Percentiles rank a stretch among this genome's conserved stretches.
phyloP scores from a whole-genome alignment of 2,888 invertebrate genomes.

The Stenichneumon culpator region DNA sequence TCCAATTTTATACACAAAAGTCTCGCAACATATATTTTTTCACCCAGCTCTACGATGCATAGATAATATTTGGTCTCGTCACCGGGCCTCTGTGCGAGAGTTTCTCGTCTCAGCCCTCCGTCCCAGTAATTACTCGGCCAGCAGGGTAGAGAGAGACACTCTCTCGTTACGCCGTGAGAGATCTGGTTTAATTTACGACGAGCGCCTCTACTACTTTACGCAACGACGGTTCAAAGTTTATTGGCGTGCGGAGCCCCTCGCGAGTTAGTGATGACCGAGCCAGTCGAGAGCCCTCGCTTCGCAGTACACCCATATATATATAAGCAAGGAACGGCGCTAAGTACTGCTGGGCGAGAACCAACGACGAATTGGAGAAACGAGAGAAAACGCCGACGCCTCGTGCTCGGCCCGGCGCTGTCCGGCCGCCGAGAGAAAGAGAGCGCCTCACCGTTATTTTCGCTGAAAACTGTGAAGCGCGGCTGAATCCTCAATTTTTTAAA shows the following conservation, averaged over 20 bases:
- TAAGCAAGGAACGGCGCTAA: constrained; percentile 22
- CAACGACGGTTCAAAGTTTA: constrained; percentile 70
- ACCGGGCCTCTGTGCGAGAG: constrained; percentile 12
- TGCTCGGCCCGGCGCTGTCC: constrained; percentile 16
- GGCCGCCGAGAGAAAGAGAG: constrained; percentile 23
- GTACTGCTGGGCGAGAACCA: constrained; percentile 13
- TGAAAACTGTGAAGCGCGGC: constrained; percentile 61
- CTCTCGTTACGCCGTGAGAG: constrained; percentile 62
- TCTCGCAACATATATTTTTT: too few species aligned
- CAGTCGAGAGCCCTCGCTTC: background rate
- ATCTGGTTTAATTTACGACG: constrained; percentile 71
- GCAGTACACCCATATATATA: background rate
- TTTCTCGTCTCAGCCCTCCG: constrained; percentile 34
- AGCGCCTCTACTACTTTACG: constrained; percentile 65
- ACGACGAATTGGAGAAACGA: background rate
- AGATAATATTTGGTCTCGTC: background rate
- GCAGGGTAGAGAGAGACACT: constrained; percentile 49
- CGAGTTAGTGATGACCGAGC: constrained; percentile 23
- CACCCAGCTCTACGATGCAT: background rate
- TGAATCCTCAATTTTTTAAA: constrained; percentile 37
- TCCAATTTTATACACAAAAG: too few species aligned
- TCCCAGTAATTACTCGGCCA: constrained; percentile 51
- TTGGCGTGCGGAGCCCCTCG: constrained; percentile 46
- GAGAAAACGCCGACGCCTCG: constrained; percentile 42
- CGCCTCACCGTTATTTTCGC: constrained; percentile 64